A percentile compares a stretch with the other conserved stretches of the same genome.
Conservation (phyloP, 1,140 invertebrate species). For the Bombus waltoni region DNA sequence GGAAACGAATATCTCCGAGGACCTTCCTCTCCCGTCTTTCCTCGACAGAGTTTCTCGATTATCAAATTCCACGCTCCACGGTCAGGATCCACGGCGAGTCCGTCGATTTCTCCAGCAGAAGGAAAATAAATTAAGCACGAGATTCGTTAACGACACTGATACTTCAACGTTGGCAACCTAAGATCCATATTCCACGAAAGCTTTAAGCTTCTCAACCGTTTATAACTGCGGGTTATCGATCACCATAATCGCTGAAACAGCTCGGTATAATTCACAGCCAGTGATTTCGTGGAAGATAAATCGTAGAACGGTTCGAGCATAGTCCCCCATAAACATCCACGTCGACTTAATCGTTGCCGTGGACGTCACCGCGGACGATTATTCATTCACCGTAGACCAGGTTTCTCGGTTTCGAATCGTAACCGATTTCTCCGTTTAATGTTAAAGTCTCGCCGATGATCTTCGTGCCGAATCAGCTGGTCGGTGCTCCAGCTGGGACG, state of each 20-base stretch:
- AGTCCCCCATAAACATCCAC: background rate
- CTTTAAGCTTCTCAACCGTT: background rate
- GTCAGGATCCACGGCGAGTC: no score
- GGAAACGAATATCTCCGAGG: background rate
- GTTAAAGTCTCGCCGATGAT: conserved; percentile 94
- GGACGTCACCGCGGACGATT: background rate
- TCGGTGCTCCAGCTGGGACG: conserved; percentile 93
- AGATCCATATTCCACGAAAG: background rate
- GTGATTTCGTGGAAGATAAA: conserved; percentile 11
- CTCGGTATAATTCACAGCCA: conserved; percentile 2
- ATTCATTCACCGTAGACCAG: background rate
- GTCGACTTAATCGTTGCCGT: background rate
- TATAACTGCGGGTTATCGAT: background rate
- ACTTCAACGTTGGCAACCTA: background rate
- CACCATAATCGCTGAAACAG: background rate
- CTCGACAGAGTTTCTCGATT: background rate
- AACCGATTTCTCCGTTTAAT: conserved; percentile 21
- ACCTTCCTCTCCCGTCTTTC: background rate
- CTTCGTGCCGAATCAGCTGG: conserved; percentile 95
- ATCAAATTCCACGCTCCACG: background rate
- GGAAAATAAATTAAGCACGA: background rate
- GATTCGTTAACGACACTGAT: background rate
- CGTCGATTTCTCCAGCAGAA: background rate
- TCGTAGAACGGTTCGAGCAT: background rate
- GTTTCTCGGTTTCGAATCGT: background rate